Percentiles rank a stretch among this genome's conserved stretches.
These are phyloP conservation scores for Nomada fabriciana DNA, from an alignment of 2,888 invertebrate species.

Conservation along the genomic window DNA sequence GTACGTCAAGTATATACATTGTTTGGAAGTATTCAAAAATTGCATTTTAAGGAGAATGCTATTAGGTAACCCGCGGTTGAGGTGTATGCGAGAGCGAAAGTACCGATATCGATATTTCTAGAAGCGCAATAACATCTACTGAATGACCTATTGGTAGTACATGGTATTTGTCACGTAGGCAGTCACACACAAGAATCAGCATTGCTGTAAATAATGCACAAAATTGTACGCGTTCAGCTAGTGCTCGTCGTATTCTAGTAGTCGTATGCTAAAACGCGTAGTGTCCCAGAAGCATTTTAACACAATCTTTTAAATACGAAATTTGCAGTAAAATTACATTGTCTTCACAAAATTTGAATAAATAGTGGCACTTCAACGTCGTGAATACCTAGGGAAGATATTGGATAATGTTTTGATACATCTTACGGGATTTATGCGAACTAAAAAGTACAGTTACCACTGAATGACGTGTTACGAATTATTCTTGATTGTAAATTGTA, in stretches of 20 bases:
- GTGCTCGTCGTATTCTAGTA: conserved; percentile 1
- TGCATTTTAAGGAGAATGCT: neutral
- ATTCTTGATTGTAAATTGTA: conserved; percentile 75
- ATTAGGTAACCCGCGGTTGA: neutral
- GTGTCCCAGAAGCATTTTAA: neutral
- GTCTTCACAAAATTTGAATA: neutral
- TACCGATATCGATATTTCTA: conserved; percentile 51
- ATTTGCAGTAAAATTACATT: neutral
- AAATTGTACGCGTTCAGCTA: conserved; percentile 35
- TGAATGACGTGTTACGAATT: conserved; percentile 69
- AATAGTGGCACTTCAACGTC: conserved; percentile 1
- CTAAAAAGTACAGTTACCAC: conserved; percentile 65
- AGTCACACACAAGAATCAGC: conserved; percentile 51
- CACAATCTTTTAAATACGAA: neutral
- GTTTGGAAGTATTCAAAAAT: neutral
- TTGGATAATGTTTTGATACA: conserved; percentile 58
- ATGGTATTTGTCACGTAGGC: conserved; percentile 78
- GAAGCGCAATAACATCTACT: conserved; percentile 20
- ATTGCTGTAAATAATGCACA: conserved; percentile 58
- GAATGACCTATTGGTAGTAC: conserved; percentile 52
- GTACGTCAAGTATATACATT: neutral
- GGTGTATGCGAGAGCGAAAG: neutral
- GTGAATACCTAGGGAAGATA: conserved; percentile 26
- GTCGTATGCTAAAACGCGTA: neutral
- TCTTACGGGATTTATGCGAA: conserved; percentile 69